Base-by-base conservation (phyloP, 2,113 vertebrate genomes). In the Polypterus bichir region DNA sequence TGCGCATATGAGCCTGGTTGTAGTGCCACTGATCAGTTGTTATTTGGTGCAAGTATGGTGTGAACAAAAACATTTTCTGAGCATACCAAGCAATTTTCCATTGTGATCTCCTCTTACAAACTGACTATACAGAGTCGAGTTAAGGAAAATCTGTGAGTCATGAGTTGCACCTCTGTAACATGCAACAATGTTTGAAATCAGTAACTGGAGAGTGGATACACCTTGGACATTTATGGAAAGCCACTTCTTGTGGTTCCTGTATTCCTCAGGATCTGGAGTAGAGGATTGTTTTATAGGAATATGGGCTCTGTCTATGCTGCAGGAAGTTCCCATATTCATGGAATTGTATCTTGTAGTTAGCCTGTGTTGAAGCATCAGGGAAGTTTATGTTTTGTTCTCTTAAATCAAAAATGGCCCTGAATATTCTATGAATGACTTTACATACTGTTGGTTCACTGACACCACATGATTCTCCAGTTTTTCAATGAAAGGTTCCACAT, bases 21-120 rank as follows among this genome's bases (percentile, higher is more conserved):
- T 62, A 68, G 7, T 9, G 4, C 54, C 48, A 27, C 52, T 66
- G 64, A 47, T 66, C 58, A 66, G 68, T 4, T 63, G n/a, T 52
- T 45, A 47, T 49, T 62, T 59, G 45, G 46, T 68, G 59, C 51
- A 62, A 52, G 7, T 68, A 48, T 6, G 48, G 59, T 6, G 48
- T 66, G 55, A 61, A 64, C 44, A 64, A 64, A 51, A 68, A 64
- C 49, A 52, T 58, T 0, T 10, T 62, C 55, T 62, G 60, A 11
- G 48, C 60, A 51, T 66, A 65, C 69, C 66, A 63, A 68, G 63
- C 59, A 65, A 47, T 27, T 63, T 68, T 68, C 54, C 66, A 56
- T 47, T 59, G 52, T 62, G 63, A 44, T 62, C 47, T 58, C 48
- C 62, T 44, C 9, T 48, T 54, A 54, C 44, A 59, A 62, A 56